Conservation (phyloP, 1,140 invertebrate species). For the Aphis gossypii region DNA sequence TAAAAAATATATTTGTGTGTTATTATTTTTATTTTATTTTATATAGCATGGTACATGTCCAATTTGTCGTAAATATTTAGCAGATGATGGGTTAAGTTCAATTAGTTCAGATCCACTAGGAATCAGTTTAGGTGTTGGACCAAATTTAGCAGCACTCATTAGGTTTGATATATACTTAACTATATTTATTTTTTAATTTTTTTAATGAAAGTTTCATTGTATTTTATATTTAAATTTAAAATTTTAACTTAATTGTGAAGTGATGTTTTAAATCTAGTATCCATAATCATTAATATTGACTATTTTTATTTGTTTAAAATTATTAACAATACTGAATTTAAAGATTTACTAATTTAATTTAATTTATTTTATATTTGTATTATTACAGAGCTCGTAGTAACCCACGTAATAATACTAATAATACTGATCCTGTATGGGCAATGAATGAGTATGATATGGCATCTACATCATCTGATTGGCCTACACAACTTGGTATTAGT, state of each 20-base stretch:
- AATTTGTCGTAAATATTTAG: conserved; percentile 85
- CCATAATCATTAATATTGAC: background rate
- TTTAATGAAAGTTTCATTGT: background rate
- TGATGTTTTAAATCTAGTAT: background rate
- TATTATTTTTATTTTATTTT: conserved; percentile 58
- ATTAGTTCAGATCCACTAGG: conserved; percentile 62
- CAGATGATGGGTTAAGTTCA: conserved; percentile 65
- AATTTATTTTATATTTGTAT: background rate
- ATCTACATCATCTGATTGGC: conserved; percentile 55
- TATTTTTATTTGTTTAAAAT: background rate
- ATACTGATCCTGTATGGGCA: conserved; percentile 47
- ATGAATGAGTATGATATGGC: conserved; percentile 49
- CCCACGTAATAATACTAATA: background rate
- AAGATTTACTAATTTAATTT: background rate
- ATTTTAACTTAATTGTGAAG: background rate
- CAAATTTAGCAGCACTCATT: conserved; percentile 54
- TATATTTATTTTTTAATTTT: background rate
- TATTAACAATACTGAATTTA: background rate
- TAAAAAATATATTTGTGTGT: background rate
- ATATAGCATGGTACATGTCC: conserved; percentile 91
- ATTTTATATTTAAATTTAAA: background rate
- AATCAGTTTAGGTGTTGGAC: conserved; percentile 51
- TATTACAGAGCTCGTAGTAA: conserved; percentile 43
- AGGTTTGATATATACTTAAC: background rate
- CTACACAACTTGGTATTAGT: conserved; percentile 34